Base-by-base conservation (phyloP, 2,888 invertebrate genomes). In the Diploptera punctata region DNA sequence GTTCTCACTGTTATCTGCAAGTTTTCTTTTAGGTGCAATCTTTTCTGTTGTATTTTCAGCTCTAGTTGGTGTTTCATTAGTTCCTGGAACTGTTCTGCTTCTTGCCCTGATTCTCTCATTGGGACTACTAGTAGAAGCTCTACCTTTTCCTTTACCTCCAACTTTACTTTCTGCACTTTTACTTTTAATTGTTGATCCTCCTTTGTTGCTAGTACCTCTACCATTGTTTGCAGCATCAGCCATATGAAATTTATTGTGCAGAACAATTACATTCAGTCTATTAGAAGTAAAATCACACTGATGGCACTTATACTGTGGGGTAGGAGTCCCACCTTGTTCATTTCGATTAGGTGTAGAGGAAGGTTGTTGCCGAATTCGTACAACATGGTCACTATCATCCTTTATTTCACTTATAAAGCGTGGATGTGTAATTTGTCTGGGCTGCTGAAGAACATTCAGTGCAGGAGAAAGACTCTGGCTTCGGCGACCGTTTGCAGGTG, bases 241-340 rank as follows among this genome's bases (percentile, higher is more conserved):
- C 77, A 88, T 86, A 79, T 93, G 93, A 77, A 87, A 87, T 83
- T 91, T 91, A 73, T 88, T 89, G 80, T 94, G 93, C 75, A 90
- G 82, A 75, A 92, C 88, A 79, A 93, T 87, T 54, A 92, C 91
- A 81, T 93, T 93, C 26, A 93, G 83, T 31, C 93, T 87, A 18
- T 86, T 84, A 33, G 92, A 89, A 26, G 87, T 86, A 79, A 92
- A 93, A 68, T 84, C 81, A 79, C 91, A 91, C 38, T 88, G 81
- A 77, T 87, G 87, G 79, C 91, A 91, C 43, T 87, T 85, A 80
- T 89, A 91, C 5, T 43, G 62, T 24, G 65, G 26, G 24, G 19
- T 29, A 2, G 70, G 69, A 24, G 18, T 61, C 4, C 18, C 38
- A 21, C 13, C 13, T 16, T 31, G 33, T 16, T 61, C 60, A 33